phyloP scores from a whole-genome alignment of 37 sponge, comb jelly and placozoan genomes.

The Halichondria panicea region DNA sequence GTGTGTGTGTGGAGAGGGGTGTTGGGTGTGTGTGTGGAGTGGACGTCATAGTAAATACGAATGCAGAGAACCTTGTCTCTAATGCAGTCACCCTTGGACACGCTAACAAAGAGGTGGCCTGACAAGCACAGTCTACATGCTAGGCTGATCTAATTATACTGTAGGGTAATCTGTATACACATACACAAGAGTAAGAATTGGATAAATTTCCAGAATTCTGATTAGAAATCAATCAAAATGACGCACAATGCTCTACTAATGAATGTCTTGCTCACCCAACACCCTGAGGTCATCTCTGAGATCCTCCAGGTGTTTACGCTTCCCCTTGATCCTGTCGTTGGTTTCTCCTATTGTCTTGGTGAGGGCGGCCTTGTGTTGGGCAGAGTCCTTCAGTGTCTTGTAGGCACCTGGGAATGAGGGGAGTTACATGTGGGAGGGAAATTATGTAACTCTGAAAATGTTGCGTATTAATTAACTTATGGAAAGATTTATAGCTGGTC shows the following conservation, averaged over 20 bases:
- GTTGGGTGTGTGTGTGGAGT: background rate
- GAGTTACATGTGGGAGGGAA: background rate
- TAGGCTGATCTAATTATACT: too few relatives aligned
- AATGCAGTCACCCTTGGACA: too few relatives aligned
- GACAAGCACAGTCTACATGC: too few relatives aligned
- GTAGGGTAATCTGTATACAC: too few relatives aligned
- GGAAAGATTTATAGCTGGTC: background rate
- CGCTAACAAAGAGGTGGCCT: too few relatives aligned
- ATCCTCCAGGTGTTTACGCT: constrained; percentile 46
- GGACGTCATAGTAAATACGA: background rate
- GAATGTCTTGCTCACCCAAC: background rate
- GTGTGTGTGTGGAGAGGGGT: background rate
- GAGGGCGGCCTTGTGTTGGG: constrained; percentile 22
- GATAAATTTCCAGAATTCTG: too few relatives aligned
- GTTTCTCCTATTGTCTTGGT: constrained; percentile 29
- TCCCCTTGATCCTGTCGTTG: constrained; percentile 21
- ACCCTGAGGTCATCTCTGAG: constrained; percentile 47
- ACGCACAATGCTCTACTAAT: background rate
- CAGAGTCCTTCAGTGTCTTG: constrained; percentile 16
- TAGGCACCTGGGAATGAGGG: constrained; percentile 44
- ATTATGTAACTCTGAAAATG: background rate
- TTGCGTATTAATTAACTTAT: background rate
- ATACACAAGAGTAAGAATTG: too few relatives aligned
- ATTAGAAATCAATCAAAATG: background rate
- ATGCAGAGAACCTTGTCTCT: background rate